Percentiles rank a stretch among this genome's conserved stretches.
These are phyloP conservation scores for Ophioninae sp. DNA, from an alignment of 2,888 invertebrate species.

Conservation along the genomic window DNA sequence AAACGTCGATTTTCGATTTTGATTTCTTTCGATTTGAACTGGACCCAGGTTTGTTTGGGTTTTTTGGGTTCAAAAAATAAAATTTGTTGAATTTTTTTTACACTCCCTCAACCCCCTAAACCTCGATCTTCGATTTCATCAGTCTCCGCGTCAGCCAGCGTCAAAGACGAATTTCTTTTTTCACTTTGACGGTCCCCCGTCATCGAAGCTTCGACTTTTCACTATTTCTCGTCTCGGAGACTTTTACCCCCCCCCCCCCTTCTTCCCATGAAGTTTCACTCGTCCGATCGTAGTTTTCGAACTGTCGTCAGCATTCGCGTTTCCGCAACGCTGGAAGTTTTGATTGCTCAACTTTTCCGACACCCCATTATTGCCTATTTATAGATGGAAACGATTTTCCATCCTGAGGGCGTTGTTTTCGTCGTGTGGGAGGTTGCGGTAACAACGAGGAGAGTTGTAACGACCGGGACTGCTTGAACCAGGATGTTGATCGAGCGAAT, in stretches of 20 bases:
- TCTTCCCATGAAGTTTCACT: not conserved
- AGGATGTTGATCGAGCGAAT: not conserved
- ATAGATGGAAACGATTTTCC: not conserved
- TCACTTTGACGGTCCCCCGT: slow-evolving; percentile 1
- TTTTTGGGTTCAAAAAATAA: too few species aligned
- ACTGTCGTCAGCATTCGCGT: slow-evolving; percentile 9
- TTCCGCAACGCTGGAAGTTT: slow-evolving; percentile 1
- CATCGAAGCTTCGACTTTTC: not conserved
- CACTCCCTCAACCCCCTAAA: too few species aligned
- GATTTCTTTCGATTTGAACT: too few species aligned
- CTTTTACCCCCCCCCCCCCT: too few species aligned
- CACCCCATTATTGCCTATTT: not conserved
- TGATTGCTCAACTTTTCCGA: slow-evolving; percentile 11
- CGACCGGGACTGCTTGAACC: not conserved
- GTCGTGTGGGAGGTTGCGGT: not conserved
- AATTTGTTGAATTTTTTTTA: not conserved
- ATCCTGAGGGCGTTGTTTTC: not conserved
- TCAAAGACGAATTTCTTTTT: slow-evolving; percentile 9
- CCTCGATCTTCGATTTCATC: not conserved
- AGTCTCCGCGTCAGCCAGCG: not conserved
- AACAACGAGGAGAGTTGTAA: not conserved
- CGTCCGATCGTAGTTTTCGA: not conserved
- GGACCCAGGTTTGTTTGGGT: too few species aligned
- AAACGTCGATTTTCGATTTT: not conserved
- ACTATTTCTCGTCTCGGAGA: not conserved